These are phyloP conservation scores for Hoplodrina ambigua DNA, from an alignment of 2,888 invertebrate species.

Conservation along the genomic window DNA sequence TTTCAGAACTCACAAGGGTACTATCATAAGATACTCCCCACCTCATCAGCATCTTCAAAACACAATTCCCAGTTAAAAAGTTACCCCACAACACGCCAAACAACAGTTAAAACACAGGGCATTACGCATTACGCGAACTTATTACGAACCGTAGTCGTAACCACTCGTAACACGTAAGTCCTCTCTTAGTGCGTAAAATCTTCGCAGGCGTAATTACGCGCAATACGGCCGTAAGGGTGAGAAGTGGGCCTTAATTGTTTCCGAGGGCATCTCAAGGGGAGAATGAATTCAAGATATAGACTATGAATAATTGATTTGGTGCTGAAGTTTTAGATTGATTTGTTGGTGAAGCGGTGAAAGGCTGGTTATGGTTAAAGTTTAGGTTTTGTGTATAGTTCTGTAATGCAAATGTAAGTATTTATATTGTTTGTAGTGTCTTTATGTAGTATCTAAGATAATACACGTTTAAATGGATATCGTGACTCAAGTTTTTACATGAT, in stretches of 20 bases:
- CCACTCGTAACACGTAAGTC: constrained; percentile 70
- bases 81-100: constrained; percentile 42
- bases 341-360: constrained; percentile 43
- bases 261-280: constrained; percentile 67
- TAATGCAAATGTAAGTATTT: no score
- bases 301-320: constrained; percentile 78
- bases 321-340: constrained; percentile 68
- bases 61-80: constrained; percentile 50
- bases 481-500: no score
- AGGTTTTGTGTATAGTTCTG: background rate
- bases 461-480: no score
- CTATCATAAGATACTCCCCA: constrained; percentile 28
- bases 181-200: constrained; percentile 84
- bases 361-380: background rate
- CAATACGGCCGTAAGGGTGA: constrained; percentile 72
- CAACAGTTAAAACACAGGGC: constrained; percentile 42
- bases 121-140: constrained; percentile 70
- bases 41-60: constrained; percentile 29
- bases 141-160: constrained; percentile 73
- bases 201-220: constrained; percentile 84
- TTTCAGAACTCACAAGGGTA: background rate
- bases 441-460: no score
- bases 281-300: constrained; percentile 73
- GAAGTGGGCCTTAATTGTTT: constrained; percentile 81
- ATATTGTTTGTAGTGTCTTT: no score